Evolutionary conservation across 2,888 invertebrate genomes (phyloP).

Genomic region (Acanthosepion lycidas): DNA sequence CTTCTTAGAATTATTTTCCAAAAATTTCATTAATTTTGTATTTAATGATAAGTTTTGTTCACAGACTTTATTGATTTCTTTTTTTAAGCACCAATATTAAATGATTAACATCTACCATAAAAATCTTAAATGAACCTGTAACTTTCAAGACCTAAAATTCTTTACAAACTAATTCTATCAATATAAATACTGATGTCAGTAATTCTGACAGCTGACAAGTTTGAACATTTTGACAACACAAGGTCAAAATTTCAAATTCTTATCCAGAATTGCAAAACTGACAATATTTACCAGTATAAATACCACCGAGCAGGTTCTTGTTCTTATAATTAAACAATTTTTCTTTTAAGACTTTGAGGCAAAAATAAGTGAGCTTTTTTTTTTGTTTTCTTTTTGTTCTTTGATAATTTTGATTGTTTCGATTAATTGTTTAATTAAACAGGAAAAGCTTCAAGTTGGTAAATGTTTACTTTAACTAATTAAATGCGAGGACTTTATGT

Average conservation of each 20-base stretch:
- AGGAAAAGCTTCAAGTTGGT: not conserved
- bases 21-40: too few relatives aligned
- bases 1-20: too few relatives aligned
- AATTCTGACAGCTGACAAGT: not conserved
- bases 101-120: too few relatives aligned
- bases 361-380: not conserved
- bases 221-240: not conserved
- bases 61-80: too few relatives aligned
- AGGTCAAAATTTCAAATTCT: not conserved
- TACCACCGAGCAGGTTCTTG: not conserved
- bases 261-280: not conserved
- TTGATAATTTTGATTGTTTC: not conserved
- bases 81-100: too few relatives aligned
- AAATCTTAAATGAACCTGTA: too few relatives aligned
- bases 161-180: too few relatives aligned
- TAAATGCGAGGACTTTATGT: not conserved
- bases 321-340: not conserved
- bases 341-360: not conserved
- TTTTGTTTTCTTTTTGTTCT: not conserved
- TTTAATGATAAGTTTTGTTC: too few relatives aligned
- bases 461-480: constrained; percentile 20
- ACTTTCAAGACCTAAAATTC: too few relatives aligned
- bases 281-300: not conserved
- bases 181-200: too few relatives aligned
- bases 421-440: not conserved